These are phyloP conservation scores for Apogon hyalosoma DNA, from an alignment of 2,797 vertebrate species.

Conservation along the genomic window DNA sequence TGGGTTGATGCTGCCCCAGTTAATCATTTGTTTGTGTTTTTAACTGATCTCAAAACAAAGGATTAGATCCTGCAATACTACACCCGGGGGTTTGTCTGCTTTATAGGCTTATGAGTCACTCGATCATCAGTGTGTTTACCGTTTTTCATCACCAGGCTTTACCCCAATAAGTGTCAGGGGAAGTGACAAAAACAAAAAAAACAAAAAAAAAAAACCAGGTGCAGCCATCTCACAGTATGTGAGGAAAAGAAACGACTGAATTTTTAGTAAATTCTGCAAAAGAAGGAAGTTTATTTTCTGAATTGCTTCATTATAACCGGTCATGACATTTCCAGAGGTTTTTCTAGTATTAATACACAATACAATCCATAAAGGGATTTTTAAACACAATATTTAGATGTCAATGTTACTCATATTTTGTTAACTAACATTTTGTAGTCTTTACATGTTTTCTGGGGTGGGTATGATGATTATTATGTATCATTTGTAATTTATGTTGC, in stretches of 20 bases:
- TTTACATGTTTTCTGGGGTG: constrained; percentile 51
- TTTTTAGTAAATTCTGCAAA: constrained; percentile 25
- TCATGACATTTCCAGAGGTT: constrained; percentile 52
- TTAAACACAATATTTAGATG: constrained; percentile 25
- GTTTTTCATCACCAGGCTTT: constrained; percentile 48
- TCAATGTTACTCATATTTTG: constrained; percentile 44
- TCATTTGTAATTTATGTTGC: constrained; percentile 68
- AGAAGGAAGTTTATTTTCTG: constrained; percentile 8
- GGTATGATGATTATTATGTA: constrained; percentile 52
- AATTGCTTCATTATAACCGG: constrained; percentile 26
- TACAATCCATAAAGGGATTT: constrained; percentile 46
- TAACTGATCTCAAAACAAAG: constrained; percentile 52
- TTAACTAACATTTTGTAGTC: constrained; percentile 33
- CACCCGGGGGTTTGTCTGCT: not conserved
- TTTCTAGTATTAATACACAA: constrained; percentile 33
- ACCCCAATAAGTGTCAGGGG: not conserved
- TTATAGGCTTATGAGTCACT: constrained; percentile 52
- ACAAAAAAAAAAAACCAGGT: not conserved
- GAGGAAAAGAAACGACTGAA: constrained; percentile 14
- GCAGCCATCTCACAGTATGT: not conserved
- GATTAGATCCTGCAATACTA: constrained; percentile 51
- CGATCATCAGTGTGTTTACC: constrained; percentile 57
- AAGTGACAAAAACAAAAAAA: not conserved
- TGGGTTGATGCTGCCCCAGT: constrained; percentile 23
- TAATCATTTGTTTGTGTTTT: constrained; percentile 60